Conservation (phyloP, 2,113 vertebrate genomes). For the Megaleporinus macrocephalus region DNA sequence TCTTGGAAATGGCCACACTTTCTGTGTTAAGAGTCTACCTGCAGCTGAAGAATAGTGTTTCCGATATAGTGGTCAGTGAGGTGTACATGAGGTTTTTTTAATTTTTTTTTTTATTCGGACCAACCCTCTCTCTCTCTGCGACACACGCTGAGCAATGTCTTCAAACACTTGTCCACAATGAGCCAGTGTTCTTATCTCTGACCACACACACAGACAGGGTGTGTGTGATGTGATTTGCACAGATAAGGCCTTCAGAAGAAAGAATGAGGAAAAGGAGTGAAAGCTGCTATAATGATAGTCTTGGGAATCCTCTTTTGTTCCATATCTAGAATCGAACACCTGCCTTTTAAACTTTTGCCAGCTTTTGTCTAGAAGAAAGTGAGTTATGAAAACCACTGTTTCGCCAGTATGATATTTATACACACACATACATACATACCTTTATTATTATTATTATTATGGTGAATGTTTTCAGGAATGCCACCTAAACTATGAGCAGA, state of each 20-base stretch:
- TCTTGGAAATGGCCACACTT: too few relatives aligned
- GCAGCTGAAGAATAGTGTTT: not conserved
- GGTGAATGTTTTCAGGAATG: too few relatives aligned
- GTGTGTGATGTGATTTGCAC: conserved; percentile 20
- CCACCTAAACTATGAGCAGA: too few relatives aligned
- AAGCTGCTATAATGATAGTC: not conserved
- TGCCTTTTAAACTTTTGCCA: not conserved
- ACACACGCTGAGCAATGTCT: conserved; percentile 1
- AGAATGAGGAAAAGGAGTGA: conserved; percentile 14
- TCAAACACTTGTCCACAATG: conserved; percentile 40
- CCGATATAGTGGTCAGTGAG: not conserved
- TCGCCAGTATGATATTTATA: conserved; percentile 1
- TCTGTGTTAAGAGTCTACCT: too few relatives aligned
- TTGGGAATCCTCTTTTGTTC: conserved; percentile 1
- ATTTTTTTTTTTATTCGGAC: not conserved
- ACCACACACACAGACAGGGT: conserved; percentile 38
- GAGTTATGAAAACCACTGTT: not conserved
- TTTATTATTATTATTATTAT: too few relatives aligned
- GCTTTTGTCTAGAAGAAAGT: conserved; percentile 1
- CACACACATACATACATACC: too few relatives aligned
- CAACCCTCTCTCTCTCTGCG: not conserved
- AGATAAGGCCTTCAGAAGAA: conserved; percentile 18
- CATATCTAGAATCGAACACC: not conserved
- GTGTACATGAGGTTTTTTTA: too few relatives aligned
- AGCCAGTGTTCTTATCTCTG: conserved; percentile 47